phyloP scores from a whole-genome alignment of 2,888 invertebrate species.

The Nephrotoma flavescens region DNA sequence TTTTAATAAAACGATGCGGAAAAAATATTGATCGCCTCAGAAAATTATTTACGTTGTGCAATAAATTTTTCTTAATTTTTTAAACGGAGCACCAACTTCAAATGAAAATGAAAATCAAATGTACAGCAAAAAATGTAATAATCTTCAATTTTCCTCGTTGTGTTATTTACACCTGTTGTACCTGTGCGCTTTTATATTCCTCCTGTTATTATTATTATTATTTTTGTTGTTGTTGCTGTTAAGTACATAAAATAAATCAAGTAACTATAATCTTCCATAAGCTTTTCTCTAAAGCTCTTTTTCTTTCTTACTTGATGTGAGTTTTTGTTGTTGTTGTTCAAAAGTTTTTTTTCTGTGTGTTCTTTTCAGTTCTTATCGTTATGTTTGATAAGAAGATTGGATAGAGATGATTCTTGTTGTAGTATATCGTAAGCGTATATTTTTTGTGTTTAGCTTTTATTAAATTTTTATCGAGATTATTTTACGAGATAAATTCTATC shows the following conservation, averaged over 20 bases:
- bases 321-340: not conserved
- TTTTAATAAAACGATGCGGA: not conserved
- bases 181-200: not conserved
- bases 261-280: not conserved
- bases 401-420: not conserved
- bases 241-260: not conserved
- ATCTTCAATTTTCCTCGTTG: not conserved
- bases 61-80: not conserved
- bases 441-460: not conserved
- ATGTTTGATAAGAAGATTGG: not conserved
- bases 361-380: not conserved
- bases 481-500: not conserved
- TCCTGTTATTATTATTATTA: not conserved
- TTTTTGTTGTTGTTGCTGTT: not conserved
- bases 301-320: not conserved
- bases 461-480: slow-evolving; percentile 2
- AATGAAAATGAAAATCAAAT: not conserved
- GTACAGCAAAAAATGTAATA: not conserved
- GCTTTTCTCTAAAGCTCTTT: not conserved
- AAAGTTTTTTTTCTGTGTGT: not conserved
- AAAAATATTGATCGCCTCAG: not conserved
- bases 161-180: not conserved
- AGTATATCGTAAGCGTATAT: not conserved
- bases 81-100: not conserved
- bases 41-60: not conserved